phyloP scores from a whole-genome alignment of 2,888 invertebrate species.

The Ophonus ardosiacus region DNA sequence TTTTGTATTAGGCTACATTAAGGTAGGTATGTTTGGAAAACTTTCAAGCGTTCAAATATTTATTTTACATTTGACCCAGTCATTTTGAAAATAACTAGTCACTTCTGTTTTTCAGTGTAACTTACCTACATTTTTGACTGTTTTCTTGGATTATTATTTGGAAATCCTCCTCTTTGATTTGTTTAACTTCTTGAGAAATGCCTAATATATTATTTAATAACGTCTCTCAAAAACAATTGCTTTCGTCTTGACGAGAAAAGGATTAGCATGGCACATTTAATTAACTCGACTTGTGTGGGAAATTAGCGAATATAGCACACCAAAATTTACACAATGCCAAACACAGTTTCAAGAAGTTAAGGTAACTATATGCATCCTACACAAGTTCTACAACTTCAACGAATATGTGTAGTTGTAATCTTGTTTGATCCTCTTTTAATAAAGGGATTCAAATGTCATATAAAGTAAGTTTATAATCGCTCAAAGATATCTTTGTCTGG shows the following conservation, averaged over 20 bases:
- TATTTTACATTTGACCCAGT: too few relatives aligned
- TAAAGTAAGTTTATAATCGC: constrained; percentile 41
- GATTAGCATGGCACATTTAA: constrained; percentile 11
- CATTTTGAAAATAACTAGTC: too few relatives aligned
- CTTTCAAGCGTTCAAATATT: too few relatives aligned
- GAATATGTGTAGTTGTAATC: constrained; percentile 47
- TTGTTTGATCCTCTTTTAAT: constrained; percentile 47
- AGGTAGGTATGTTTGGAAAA: too few relatives aligned
- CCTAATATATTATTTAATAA: neutral
- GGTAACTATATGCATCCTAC: constrained; percentile 21
- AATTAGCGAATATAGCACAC: constrained; percentile 16
- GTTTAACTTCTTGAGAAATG: neutral
- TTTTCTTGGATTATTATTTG: neutral
- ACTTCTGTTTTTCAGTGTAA: neutral
- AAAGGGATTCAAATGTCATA: constrained; percentile 46
- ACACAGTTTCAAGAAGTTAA: constrained; percentile 36
- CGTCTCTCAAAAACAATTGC: neutral
- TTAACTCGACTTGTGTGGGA: constrained; percentile 8
- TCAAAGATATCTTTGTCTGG: constrained; percentile 27
- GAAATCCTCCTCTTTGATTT: neutral
- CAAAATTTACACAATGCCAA: constrained; percentile 32
- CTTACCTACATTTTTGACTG: neutral
- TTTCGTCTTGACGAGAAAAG: neutral
- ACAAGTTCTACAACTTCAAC: constrained; percentile 37
- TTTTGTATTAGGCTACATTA: too few relatives aligned